Percentiles rank a stretch among this genome's conserved stretches.
Evolutionary conservation across 2,888 invertebrate genomes (phyloP).

Genomic region (Phortica magna): DNA sequence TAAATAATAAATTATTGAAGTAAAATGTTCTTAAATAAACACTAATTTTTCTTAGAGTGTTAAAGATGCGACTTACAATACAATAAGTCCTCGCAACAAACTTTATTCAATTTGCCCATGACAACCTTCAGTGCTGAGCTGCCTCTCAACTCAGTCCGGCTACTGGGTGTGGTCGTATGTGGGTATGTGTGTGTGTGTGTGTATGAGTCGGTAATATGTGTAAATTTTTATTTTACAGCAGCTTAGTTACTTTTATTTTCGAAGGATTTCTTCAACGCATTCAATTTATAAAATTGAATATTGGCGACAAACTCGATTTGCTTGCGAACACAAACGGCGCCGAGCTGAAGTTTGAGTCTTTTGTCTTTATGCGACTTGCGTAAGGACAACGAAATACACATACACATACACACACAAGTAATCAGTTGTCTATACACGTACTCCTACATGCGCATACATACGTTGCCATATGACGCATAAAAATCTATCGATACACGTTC

Average conservation of each 20-base stretch:
- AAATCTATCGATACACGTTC: slow-evolving; percentile 33
- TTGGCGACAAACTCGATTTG: slow-evolving; percentile 68
- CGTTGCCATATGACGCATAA: slow-evolving; percentile 10
- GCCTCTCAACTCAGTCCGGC: background rate
- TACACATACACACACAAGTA: background rate
- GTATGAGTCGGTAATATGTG: slow-evolving; percentile 42
- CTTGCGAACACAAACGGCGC: slow-evolving; percentile 45
- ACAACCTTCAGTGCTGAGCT: background rate
- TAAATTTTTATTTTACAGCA: slow-evolving; percentile 48
- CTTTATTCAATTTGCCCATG: background rate
- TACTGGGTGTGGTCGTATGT: slow-evolving; percentile 1
- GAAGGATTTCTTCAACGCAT: slow-evolving; percentile 54
- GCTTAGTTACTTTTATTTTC: slow-evolving; percentile 36
- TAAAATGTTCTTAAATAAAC: background rate
- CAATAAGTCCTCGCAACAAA: background rate
- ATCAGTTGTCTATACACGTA: background rate
- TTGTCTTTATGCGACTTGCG: slow-evolving; percentile 56
- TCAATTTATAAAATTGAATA: slow-evolving; percentile 71
- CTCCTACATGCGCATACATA: background rate
- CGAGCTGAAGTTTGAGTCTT: slow-evolving; percentile 32
- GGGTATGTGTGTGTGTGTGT: background rate
- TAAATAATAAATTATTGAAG: background rate
- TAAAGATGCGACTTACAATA: too few relatives aligned
- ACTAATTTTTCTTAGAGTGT: background rate
- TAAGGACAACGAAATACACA: slow-evolving; percentile 42